Evolutionary conservation across 2,797 vertebrate species (phyloP).

Genomic region (Phrynocephalus guinanensis): DNA sequence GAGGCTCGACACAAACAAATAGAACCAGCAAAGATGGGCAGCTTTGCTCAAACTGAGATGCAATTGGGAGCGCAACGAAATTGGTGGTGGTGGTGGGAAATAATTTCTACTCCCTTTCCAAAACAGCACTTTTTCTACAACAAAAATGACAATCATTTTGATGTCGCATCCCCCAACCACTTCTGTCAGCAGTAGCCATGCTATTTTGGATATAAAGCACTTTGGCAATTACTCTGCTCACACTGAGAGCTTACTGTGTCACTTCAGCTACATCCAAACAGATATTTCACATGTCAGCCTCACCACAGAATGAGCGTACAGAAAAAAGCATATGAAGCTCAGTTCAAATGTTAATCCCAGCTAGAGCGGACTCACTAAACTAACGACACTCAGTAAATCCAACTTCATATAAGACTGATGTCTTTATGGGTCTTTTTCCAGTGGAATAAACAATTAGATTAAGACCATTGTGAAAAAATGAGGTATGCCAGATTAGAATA

Average conservation of each 20-base stretch:
- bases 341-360: no score
- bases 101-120: conserved; percentile 38
- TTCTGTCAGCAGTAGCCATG: conserved; percentile 13
- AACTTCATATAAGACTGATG: no score
- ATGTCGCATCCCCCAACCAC: conserved; percentile 13
- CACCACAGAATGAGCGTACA: not conserved
- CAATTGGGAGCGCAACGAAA: conserved; percentile 5
- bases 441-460: no score
- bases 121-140: not conserved
- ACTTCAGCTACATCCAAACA: conserved; percentile 21
- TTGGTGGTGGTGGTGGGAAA: not conserved
- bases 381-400: no score
- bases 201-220: conserved; percentile 26
- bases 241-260: conserved; percentile 15
- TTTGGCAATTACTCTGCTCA: conserved; percentile 22
- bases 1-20: conserved; percentile 44
- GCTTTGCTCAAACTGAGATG: conserved; percentile 24
- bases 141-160: conserved; percentile 38
- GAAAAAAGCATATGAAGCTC: not conserved
- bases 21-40: conserved; percentile 34
- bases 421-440: no score
- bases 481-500: not conserved
- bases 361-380: no score
- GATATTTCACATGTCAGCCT: not conserved
- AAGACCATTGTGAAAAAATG: no score